Conservation (phyloP, 2,797 vertebrate species). For the Premnoplex brunnescens region DNA sequence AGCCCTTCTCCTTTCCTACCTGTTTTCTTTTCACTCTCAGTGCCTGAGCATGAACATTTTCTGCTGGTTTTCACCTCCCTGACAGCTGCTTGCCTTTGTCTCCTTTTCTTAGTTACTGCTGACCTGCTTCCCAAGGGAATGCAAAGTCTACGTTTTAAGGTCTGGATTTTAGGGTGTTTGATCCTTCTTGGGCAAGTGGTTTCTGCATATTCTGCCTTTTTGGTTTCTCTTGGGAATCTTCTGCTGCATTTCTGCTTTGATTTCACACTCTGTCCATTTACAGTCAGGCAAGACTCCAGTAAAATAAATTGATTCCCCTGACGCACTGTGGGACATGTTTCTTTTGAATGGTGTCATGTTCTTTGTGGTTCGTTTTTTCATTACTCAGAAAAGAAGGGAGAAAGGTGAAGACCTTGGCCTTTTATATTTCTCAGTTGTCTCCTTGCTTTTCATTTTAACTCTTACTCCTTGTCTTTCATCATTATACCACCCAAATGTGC, state of each 20-base stretch:
- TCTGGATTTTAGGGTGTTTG: background rate
- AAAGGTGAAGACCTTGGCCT: conserved; percentile 49
- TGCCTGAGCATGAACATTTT: background rate
- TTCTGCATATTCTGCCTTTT: background rate
- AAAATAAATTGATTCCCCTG: conserved; percentile 35
- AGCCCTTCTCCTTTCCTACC: background rate
- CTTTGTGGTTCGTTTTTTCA: conserved; percentile 9
- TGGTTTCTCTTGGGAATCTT: background rate
- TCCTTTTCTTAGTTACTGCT: background rate
- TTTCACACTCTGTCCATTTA: conserved; percentile 67
- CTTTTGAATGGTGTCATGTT: conserved; percentile 33
- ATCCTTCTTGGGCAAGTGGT: background rate
- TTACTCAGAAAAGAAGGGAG: conserved; percentile 5
- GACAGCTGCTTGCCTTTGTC: background rate
- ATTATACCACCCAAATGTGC: conserved; percentile 10
- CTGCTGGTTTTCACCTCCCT: background rate
- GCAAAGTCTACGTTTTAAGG: background rate
- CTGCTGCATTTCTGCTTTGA: conserved; percentile 58
- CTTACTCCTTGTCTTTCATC: conserved; percentile 52
- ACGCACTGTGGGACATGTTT: background rate
- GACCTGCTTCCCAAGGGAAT: background rate
- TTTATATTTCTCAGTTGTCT: conserved; percentile 46
- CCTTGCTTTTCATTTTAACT: conserved; percentile 49
- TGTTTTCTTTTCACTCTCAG: background rate
- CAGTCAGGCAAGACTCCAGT: conserved; percentile 16